Percentiles rank a stretch among this genome's conserved stretches.
phyloP scores from a whole-genome alignment of 2,888 invertebrate species.

The Sericinus montela region DNA sequence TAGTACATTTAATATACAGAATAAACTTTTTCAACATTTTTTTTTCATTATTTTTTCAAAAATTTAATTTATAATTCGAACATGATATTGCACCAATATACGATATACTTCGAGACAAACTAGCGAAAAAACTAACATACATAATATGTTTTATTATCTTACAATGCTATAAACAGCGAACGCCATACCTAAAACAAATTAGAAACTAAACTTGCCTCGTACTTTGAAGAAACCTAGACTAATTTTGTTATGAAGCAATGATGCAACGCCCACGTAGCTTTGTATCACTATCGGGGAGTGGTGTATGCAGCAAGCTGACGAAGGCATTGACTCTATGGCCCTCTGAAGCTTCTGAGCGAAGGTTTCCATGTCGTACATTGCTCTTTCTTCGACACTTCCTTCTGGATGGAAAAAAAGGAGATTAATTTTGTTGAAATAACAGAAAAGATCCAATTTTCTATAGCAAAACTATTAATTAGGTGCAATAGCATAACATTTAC shows the following conservation, averaged over 20 bases:
- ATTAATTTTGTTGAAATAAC: too few species aligned
- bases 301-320: slow-evolving; percentile 76
- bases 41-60: too few species aligned
- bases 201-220: slow-evolving; percentile 91
- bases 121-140: slow-evolving; percentile 2
- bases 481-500: too few species aligned
- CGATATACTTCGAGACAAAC: slow-evolving; percentile 5
- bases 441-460: too few species aligned
- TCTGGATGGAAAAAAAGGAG: slow-evolving; percentile 35
- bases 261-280: slow-evolving; percentile 88
- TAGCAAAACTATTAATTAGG: too few species aligned
- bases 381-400: slow-evolving; percentile 53
- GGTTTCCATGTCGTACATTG: slow-evolving; percentile 80
- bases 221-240: slow-evolving; percentile 92
- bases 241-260: slow-evolving; percentile 89
- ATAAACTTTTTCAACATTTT: too few species aligned
- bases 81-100: slow-evolving; percentile 14
- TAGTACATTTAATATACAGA: too few species aligned
- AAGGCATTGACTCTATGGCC: slow-evolving; percentile 67
- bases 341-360: slow-evolving; percentile 79
- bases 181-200: slow-evolving; percentile 36
- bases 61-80: not conserved
- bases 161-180: not conserved
- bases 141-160: too few species aligned
- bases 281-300: slow-evolving; percentile 87